A percentile compares a stretch with the other conserved stretches of the same genome.
phyloP scores from a whole-genome alignment of 2,113 vertebrate genomes.

The Cairina moschata region DNA sequence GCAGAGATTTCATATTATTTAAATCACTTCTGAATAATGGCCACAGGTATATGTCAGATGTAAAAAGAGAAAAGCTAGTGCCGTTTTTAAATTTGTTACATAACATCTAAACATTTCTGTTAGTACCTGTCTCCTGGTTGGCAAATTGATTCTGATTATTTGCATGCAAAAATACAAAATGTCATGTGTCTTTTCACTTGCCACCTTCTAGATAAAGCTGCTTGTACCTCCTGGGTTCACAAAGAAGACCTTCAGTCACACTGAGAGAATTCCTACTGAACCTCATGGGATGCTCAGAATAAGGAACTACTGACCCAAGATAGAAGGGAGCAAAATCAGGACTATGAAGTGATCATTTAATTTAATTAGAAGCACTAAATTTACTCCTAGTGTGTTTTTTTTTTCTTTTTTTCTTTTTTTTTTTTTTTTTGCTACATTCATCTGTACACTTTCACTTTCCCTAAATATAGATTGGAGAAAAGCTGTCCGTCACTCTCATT shows the following conservation, averaged over 20 bases:
- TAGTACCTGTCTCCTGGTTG: not conserved
- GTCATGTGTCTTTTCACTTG: not conserved
- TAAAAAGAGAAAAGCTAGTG: not conserved
- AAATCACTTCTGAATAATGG: not conserved
- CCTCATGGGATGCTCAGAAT: not conserved
- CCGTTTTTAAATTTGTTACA: not conserved
- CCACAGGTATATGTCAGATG: rapidly evolving
- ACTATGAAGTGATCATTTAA: not conserved
- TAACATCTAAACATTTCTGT: not conserved
- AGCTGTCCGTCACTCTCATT: not conserved
- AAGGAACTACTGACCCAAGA: not conserved
- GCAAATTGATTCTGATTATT: not conserved
- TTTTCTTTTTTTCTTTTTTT: not conserved
- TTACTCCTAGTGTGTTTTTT: not conserved
- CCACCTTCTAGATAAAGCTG: not conserved
- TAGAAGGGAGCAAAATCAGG: not conserved
- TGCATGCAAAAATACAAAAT: not conserved
- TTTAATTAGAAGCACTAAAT: not conserved
- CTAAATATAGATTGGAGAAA: not conserved
- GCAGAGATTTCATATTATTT: not conserved
- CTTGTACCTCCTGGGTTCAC: not conserved
- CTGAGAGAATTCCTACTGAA: not conserved
- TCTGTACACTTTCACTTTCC: not conserved
- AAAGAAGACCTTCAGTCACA: not conserved
- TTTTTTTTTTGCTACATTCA: not conserved